These are phyloP conservation scores for Drosophila melanocephala DNA, from an alignment of 2,888 invertebrate species.

Conservation along the genomic window DNA sequence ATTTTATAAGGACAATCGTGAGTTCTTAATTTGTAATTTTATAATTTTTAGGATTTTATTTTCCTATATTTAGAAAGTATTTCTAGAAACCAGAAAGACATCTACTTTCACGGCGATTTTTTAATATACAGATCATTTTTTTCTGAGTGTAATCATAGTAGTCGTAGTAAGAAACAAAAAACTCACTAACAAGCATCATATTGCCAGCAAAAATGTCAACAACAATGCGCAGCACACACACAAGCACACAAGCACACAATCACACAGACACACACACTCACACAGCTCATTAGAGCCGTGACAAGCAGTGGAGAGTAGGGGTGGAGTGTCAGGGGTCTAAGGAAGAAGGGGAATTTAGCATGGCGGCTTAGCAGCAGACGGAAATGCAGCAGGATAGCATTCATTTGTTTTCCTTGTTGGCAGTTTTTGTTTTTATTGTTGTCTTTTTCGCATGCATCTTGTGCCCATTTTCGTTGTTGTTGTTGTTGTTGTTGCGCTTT, in stretches of 20 bases:
- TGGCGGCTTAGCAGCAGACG: conserved; percentile 75
- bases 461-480: conserved; percentile 28
- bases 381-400: conserved; percentile 76
- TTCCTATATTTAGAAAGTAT: background rate
- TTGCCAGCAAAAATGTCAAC: conserved; percentile 81
- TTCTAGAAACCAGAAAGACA: background rate
- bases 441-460: conserved; percentile 59
- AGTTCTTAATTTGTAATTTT: background rate
- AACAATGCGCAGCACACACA: conserved; percentile 63
- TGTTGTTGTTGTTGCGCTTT: conserved; percentile 61
- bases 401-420: conserved; percentile 71
- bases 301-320: conserved; percentile 28
- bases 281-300: conserved; percentile 74
- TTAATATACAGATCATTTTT: background rate
- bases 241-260: conserved; percentile 40
- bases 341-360: conserved; percentile 63
- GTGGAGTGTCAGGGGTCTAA: background rate
- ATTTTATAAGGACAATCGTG: rapidly evolving
- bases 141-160: conserved; percentile 24
- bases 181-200: conserved; percentile 80
- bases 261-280: conserved; percentile 37
- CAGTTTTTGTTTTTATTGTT: conserved; percentile 37
- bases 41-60: background rate
- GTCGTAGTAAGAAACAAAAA: conserved; percentile 65
- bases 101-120: too few species aligned